Percentiles rank a stretch among this genome's conserved stretches.
These are phyloP conservation scores for Centropyge bicolor DNA, from an alignment of 2,797 vertebrate species.

Conservation along the genomic window DNA sequence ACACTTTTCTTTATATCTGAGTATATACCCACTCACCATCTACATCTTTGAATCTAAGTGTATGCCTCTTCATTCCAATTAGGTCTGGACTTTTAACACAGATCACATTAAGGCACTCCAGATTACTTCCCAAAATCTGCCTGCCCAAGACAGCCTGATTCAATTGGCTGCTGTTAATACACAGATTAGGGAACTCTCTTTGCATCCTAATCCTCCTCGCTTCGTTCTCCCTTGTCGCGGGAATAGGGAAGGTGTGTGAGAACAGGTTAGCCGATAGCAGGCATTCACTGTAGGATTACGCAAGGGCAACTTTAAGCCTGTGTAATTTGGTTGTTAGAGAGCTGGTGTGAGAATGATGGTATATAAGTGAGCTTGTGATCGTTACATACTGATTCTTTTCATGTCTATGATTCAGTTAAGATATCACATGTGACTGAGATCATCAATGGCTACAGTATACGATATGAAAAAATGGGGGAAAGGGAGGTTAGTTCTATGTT, in stretches of 20 bases:
- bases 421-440: background rate
- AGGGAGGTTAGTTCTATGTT: background rate
- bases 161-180: slow-evolving; percentile 79
- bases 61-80: slow-evolving; percentile 55
- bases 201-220: slow-evolving; percentile 71
- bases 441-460: background rate
- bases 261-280: slow-evolving; percentile 72
- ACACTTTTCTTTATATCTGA: background rate
- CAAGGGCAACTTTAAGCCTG: slow-evolving; percentile 65
- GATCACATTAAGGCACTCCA: slow-evolving; percentile 54
- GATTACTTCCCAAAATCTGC: slow-evolving; percentile 74
- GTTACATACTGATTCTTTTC: background rate
- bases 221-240: slow-evolving; percentile 53
- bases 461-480: background rate
- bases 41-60: slow-evolving; percentile 7
- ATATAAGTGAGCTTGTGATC: slow-evolving; percentile 9
- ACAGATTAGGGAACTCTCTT: slow-evolving; percentile 78
- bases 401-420: background rate
- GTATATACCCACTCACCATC: background rate
- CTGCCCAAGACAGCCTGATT: slow-evolving; percentile 66
- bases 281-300: slow-evolving; percentile 70
- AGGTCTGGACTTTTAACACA: slow-evolving; percentile 37
- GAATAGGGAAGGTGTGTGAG: slow-evolving; percentile 72
- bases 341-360: slow-evolving; percentile 51
- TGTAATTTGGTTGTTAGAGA: slow-evolving; percentile 63